These are phyloP conservation scores for Tetragonula clypearis DNA, from an alignment of 1,140 invertebrate genomes.

Conservation along the genomic window DNA sequence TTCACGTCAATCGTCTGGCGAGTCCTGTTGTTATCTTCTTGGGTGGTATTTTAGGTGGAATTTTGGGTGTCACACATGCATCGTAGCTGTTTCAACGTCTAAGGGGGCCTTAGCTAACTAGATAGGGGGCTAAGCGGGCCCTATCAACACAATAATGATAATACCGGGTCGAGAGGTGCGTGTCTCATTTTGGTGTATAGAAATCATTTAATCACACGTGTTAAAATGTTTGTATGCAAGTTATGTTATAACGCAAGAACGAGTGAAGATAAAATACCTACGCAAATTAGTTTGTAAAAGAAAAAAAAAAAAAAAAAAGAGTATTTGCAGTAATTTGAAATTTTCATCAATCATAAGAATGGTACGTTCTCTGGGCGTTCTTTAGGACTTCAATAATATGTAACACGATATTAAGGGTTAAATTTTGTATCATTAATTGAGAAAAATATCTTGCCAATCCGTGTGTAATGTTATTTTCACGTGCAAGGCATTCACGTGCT, in stretches of 20 bases:
- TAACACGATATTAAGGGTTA: neutral
- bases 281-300: constrained; percentile 1
- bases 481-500: neutral
- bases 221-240: constrained; percentile 2
- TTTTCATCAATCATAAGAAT: neutral
- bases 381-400: neutral
- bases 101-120: too few relatives aligned
- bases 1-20: too few relatives aligned
- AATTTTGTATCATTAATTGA: neutral
- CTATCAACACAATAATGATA: neutral
- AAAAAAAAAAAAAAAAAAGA: neutral
- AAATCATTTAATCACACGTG: neutral
- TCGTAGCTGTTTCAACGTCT: too few relatives aligned
- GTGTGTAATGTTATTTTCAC: neutral
- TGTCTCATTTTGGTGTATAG: constrained; percentile 13
- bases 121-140: too few relatives aligned
- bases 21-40: too few relatives aligned
- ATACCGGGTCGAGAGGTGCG: neutral
- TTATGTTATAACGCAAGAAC: constrained; percentile 6
- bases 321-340: constrained; percentile 31
- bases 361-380: neutral
- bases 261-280: neutral
- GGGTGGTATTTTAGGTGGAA: too few relatives aligned
- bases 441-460: neutral
- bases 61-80: too few relatives aligned